Percentiles rank a stretch among this genome's conserved stretches.
phyloP scores from a whole-genome alignment of 2,888 invertebrate genomes.

The Troides aeacus region DNA sequence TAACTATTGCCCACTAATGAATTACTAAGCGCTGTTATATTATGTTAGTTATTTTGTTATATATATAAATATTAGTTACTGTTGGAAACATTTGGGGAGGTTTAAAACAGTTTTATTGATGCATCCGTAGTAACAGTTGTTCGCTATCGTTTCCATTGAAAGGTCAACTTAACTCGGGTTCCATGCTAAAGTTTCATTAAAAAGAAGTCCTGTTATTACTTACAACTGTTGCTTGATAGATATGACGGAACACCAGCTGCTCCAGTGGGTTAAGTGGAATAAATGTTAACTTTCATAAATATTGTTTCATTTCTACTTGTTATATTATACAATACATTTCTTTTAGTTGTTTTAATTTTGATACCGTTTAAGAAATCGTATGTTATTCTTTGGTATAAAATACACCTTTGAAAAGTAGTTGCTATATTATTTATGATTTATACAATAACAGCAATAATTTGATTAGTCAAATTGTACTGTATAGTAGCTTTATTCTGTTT shows the following conservation, averaged over 20 bases:
- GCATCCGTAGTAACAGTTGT: not conserved
- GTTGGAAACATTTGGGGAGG: not conserved
- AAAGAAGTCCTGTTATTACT: not conserved
- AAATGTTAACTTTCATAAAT: not conserved
- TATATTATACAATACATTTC: not conserved
- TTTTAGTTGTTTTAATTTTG: no score
- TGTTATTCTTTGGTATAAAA: no score
- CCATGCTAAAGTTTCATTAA: conserved; percentile 3
- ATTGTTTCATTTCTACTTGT: not conserved
- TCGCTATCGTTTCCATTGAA: conserved; percentile 1
- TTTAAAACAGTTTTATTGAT: conserved; percentile 1
- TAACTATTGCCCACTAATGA: no score
- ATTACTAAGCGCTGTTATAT: no score
- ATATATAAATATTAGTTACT: not conserved
- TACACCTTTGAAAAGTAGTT: not conserved
- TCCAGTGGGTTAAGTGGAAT: not conserved
- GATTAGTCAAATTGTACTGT: not conserved
- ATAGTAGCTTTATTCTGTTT: no score
- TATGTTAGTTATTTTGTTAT: no score
- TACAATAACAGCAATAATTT: not conserved
- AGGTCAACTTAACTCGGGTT: not conserved
- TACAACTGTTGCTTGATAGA: conserved; percentile 3
- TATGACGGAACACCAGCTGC: not conserved
- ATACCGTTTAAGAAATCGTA: no score
- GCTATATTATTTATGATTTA: not conserved